Percentiles rank a stretch among this genome's conserved stretches.
Evolutionary conservation across 2,888 invertebrate species (phyloP).

Genomic region (Conus canariensis): DNA sequence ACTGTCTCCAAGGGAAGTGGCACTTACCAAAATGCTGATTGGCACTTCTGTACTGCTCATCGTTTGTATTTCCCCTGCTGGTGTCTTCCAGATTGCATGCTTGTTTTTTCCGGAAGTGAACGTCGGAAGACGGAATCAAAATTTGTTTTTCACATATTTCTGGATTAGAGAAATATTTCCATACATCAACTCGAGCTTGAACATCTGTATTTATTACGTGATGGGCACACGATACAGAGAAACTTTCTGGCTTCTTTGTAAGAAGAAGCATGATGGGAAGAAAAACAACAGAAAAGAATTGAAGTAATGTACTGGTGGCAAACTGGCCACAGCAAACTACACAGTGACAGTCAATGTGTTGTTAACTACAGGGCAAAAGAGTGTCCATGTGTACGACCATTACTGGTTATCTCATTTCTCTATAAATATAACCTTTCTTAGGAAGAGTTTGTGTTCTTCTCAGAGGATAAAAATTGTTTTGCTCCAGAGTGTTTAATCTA

Average conservation of each 20-base stretch:
- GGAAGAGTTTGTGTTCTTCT: too few relatives aligned
- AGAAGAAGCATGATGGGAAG: too few relatives aligned
- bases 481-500: too few relatives aligned
- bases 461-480: too few relatives aligned
- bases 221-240: conserved; percentile 22
- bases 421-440: too few relatives aligned
- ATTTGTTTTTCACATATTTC: background rate
- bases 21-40: background rate
- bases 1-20: background rate
- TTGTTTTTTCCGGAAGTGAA: background rate
- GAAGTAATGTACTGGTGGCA: too few relatives aligned
- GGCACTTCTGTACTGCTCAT: background rate
- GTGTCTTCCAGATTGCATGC: background rate
- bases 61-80: background rate
- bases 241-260: background rate
- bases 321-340: too few relatives aligned
- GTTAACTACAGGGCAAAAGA: too few relatives aligned
- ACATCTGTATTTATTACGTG: background rate
- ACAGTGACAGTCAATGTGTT: too few relatives aligned
- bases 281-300: background rate
- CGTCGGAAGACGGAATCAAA: background rate
- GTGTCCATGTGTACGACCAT: too few relatives aligned
- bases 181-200: background rate
- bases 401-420: too few relatives aligned
- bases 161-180: background rate